These are phyloP conservation scores for Protaetia brevitarsis DNA, from an alignment of 1,140 invertebrate genomes.

Conservation along the genomic window DNA sequence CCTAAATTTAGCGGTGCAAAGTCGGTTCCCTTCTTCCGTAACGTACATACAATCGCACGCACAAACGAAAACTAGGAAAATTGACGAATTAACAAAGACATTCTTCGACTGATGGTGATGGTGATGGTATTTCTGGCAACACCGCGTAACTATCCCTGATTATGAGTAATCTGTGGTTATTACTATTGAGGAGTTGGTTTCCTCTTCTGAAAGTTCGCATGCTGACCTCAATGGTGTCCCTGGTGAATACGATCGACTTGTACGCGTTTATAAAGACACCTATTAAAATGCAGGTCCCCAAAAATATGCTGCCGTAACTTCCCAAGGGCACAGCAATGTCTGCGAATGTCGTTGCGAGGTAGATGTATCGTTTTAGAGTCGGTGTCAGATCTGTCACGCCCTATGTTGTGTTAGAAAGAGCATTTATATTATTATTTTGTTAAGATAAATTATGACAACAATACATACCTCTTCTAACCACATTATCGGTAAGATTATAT, in stretches of 20 bases:
- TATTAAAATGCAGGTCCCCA: constrained; percentile 62
- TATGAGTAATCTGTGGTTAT: constrained; percentile 27
- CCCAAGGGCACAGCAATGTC: constrained; percentile 65
- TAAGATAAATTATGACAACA: background rate
- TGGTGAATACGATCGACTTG: constrained; percentile 69
- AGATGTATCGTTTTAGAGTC: constrained; percentile 71
- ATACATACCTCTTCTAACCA: constrained; percentile 77
- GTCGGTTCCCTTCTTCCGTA: too few relatives aligned
- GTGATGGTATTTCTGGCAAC: background rate
- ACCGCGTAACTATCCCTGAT: constrained; percentile 28
- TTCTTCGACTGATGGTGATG: background rate
- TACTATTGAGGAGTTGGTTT: constrained; percentile 60
- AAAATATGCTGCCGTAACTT: constrained; percentile 67
- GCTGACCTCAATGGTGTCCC: constrained; percentile 74
- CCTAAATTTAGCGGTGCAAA: too few relatives aligned
- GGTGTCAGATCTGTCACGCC: constrained; percentile 78
- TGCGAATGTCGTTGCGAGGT: constrained; percentile 70
- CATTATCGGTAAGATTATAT: constrained; percentile 81
- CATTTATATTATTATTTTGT: background rate
- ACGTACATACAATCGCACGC: background rate
- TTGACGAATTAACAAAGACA: background rate
- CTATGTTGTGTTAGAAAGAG: constrained; percentile 47
- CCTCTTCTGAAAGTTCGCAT: constrained; percentile 67
- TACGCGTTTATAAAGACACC: constrained; percentile 68
- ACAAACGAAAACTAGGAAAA: background rate